phyloP scores from a whole-genome alignment of 2,797 vertebrate species.

The Brachyalestes nurse region DNA sequence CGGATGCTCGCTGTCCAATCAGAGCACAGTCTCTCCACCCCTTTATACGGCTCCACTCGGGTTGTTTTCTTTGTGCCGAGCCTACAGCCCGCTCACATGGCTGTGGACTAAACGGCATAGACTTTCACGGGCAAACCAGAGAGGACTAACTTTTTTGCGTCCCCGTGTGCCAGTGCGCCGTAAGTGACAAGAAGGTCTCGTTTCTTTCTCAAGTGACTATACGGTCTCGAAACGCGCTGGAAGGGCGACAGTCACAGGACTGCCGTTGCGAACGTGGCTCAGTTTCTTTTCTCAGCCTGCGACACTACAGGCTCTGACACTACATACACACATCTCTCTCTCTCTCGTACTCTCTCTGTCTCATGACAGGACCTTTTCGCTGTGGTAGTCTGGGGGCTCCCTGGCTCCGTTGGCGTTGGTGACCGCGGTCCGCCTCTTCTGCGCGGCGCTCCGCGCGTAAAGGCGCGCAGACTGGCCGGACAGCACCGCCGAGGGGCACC shows the following conservation, averaged over 20 bases:
- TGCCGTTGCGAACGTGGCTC: neutral
- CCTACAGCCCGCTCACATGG: slow-evolving; percentile 32
- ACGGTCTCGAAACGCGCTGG: neutral
- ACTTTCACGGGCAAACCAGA: slow-evolving; percentile 10
- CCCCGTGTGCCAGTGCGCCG: neutral
- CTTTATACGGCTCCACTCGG: slow-evolving; percentile 31
- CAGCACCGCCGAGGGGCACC: neutral
- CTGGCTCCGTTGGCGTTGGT: neutral
- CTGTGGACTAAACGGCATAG: slow-evolving; percentile 35
- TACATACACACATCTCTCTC: too few relatives aligned
- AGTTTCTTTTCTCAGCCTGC: neutral
- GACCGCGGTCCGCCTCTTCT: neutral
- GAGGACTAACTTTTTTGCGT: slow-evolving; percentile 14
- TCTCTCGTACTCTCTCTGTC: too few relatives aligned
- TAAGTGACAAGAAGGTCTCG: neutral
- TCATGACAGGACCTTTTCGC: neutral
- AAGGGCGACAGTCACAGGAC: neutral
- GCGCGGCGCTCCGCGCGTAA: slow-evolving; percentile 3
- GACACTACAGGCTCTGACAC: neutral
- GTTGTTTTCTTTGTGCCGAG: slow-evolving; percentile 39
- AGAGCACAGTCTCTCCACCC: slow-evolving; percentile 5
- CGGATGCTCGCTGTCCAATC: slow-evolving; percentile 3
- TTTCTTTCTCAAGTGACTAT: neutral
- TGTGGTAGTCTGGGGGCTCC: neutral
- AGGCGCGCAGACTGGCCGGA: neutral